phyloP scores from a whole-genome alignment of 2,888 invertebrate genomes.

The Invenusta paracnida region DNA sequence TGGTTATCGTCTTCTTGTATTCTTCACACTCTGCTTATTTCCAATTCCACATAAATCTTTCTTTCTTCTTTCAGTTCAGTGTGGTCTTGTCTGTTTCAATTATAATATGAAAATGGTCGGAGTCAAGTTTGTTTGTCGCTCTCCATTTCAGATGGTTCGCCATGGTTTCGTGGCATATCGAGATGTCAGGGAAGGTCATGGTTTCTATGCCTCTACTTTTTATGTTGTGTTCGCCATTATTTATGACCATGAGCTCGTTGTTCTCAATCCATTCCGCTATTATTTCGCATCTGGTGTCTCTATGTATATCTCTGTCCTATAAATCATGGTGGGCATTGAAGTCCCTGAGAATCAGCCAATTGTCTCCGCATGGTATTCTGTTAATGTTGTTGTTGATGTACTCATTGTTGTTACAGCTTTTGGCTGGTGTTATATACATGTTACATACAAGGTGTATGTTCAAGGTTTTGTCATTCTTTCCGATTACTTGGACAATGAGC shows the following conservation, averaged over 20 bases:
- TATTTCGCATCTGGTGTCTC: neutral
- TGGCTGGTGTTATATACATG: neutral
- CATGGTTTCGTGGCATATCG: neutral
- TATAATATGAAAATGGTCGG: neutral
- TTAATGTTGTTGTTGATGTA: too few species aligned
- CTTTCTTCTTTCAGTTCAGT: neutral
- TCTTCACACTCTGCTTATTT: neutral
- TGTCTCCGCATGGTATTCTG: neutral
- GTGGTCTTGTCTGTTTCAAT: neutral
- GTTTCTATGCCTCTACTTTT: neutral
- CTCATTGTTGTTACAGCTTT: too few species aligned
- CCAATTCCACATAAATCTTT: neutral
- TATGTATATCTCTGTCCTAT: neutral
- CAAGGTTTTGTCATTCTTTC: neutral
- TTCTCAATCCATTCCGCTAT: neutral
- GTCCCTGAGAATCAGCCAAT: neutral
- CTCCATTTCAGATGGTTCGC: neutral
- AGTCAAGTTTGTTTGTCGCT: neutral
- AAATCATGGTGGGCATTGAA: neutral
- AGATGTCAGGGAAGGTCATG: neutral
- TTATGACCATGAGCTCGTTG: neutral
- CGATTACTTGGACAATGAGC: neutral
- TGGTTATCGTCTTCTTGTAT: neutral
- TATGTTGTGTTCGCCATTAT: neutral
- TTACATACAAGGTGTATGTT: conserved; percentile 2